These are phyloP conservation scores for Odontamblyopus rebecca DNA, from an alignment of 2,797 vertebrate genomes.

Conservation along the genomic window DNA sequence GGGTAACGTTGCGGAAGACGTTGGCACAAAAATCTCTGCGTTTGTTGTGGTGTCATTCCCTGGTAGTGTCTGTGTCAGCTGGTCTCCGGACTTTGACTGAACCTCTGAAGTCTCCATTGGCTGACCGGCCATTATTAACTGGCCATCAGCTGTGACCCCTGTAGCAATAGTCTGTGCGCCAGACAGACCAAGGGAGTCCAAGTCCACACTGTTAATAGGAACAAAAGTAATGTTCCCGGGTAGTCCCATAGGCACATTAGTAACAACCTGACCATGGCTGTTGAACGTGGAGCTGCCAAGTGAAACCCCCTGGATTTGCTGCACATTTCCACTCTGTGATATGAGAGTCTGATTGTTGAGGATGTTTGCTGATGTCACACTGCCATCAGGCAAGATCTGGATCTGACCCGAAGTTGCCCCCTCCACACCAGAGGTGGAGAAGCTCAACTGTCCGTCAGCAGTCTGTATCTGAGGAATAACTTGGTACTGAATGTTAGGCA, in stretches of 20 bases:
- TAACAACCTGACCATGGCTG: conserved; percentile 96
- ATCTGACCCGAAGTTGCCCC: conserved; percentile 89
- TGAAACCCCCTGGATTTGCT: conserved; percentile 94
- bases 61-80: conserved; percentile 86
- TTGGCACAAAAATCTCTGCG: conserved; percentile 95
- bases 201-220: conserved; percentile 97
- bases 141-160: conserved; percentile 95
- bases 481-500: conserved; percentile 99
- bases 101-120: conserved; percentile 86
- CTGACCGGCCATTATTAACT: conserved; percentile 92
- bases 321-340: conserved; percentile 91
- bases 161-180: conserved; percentile 98
- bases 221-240: conserved; percentile 99
- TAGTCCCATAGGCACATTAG: conserved; percentile 95
- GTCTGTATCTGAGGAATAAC: conserved; percentile 99
- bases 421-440: conserved; percentile 87
- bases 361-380: conserved; percentile 87
- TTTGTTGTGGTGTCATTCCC: conserved; percentile 86
- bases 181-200: conserved; percentile 96
- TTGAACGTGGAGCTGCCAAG: conserved; percentile 92
- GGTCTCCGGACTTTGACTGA: conserved; percentile 88
- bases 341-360: conserved; percentile 91
- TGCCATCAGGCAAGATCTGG: conserved; percentile 94
- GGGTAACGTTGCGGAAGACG: conserved; percentile 89
- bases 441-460: conserved; percentile 94